Base-by-base conservation (phyloP, 2,797 vertebrate species). In the Malacoraja senta region DNA sequence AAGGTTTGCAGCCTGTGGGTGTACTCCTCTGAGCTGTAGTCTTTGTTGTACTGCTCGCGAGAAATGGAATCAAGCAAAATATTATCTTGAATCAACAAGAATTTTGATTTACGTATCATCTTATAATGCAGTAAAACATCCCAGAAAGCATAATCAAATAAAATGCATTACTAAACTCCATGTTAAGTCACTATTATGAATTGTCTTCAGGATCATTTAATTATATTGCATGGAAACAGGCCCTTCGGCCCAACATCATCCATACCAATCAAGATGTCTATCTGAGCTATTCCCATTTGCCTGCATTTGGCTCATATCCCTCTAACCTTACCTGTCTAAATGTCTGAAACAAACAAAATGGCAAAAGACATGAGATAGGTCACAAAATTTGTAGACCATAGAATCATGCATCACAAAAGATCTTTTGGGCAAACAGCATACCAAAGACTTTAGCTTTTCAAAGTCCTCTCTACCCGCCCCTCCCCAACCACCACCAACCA, bases 1-100 rank as follows among this genome's bases (percentile, higher is more conserved):
- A 97, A 97, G n/a, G 84, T 53, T 78, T 93, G 95, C n/a, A 96
- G 94, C 88, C 96, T 3, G 24, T 26, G 94, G 0, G 71, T 83
- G 90, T 95, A 95, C 77, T 96, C 96, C 0, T 0, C 29, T 0
- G 81, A 15, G 26, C 86, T 6, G 94, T 97, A 97, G 0, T 0
- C 90, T 94, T 95, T 96, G 1, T 86, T 24, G 93, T 96, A 76
- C 96, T 97, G 90, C 26, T 29, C 38, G 26, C 58, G n/a, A 63
- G 29, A 29, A 80, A 81, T 93, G 65, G 65, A 79, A 76, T 71
- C 26, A 93, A 76, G 76, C 53, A 58, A 79, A 77, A 77, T n/a
- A 29, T 53, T 44, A 77, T 21, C 68, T 38, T 29, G 63, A 72
- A 92, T 84, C 58, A 83, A 83, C 32, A 86, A 63, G 26, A 19